Conservation (phyloP, 2,797 vertebrate genomes). For the Centropyge bicolor region DNA sequence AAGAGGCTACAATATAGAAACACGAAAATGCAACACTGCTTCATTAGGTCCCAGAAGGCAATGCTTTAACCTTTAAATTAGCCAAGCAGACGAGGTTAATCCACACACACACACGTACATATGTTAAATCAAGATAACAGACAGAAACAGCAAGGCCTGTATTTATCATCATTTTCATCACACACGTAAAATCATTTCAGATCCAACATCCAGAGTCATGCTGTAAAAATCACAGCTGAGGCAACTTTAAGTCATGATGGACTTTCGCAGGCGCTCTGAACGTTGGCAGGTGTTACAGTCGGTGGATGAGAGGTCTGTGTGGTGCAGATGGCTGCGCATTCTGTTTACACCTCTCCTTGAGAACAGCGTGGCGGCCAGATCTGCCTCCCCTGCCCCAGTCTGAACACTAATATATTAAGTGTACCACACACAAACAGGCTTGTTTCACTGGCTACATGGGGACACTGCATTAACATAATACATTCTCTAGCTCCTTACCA, state of each 20-base stretch:
- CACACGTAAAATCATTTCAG: neutral
- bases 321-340: conserved; percentile 66
- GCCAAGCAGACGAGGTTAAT: neutral
- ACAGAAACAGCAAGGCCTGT: neutral
- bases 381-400: conserved; percentile 16
- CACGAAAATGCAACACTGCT: neutral
- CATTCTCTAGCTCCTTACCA: too few species aligned
- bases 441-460: too few species aligned
- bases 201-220: neutral
- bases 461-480: too few species aligned
- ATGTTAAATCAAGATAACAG: conserved; percentile 1
- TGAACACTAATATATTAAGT: conserved; percentile 44
- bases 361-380: conserved; percentile 42
- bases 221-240: neutral
- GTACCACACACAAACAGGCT: conserved; percentile 6
- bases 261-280: neutral
- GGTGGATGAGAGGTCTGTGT: conserved; percentile 47
- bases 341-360: conserved; percentile 61
- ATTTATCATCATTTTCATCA: neutral
- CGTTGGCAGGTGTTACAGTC: conserved; percentile 27
- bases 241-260: neutral
- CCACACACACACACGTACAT: neutral
- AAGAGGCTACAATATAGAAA: neutral
- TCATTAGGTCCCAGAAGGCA: neutral
- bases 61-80: conserved; percentile 9